phyloP scores from a whole-genome alignment of 1,140 invertebrate species.

The Globodera ellingtonae region DNA sequence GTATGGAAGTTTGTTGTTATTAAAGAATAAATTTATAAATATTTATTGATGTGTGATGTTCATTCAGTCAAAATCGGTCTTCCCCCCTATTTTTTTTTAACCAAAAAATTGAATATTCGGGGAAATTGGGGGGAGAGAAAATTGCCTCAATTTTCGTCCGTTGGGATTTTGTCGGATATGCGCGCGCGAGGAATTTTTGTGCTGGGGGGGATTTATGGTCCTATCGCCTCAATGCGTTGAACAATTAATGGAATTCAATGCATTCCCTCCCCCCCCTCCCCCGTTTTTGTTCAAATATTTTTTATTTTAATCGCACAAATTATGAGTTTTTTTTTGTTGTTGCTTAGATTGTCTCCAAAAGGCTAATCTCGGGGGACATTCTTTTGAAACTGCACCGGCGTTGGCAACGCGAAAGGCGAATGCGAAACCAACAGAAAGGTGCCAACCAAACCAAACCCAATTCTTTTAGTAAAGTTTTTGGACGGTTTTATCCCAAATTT shows the following conservation, averaged over 20 bases:
- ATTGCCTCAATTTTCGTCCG: not conserved
- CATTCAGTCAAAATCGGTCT: not conserved
- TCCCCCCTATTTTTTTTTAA: not conserved
- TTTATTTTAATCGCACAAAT: not conserved
- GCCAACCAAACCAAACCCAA: slow-evolving; percentile 3
- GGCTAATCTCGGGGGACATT: slow-evolving; percentile 46
- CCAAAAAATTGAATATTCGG: not conserved
- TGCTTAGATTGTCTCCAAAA: slow-evolving; percentile 42
- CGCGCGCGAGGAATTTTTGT: not conserved
- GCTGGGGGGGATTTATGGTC: not conserved
- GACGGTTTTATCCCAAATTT: too few species aligned
- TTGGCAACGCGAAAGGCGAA: slow-evolving; percentile 32
- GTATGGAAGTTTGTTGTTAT: slow-evolving; percentile 25
- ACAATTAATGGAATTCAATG: slow-evolving; percentile 9
- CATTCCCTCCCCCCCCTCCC: not conserved
- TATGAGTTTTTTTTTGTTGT: not conserved
- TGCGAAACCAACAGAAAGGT: slow-evolving; percentile 31
- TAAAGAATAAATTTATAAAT: too few species aligned
- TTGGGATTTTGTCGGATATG: not conserved
- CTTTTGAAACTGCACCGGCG: slow-evolving; percentile 43
- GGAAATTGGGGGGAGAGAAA: not conserved
- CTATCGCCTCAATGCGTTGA: not conserved
- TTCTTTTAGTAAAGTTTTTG: too few species aligned
- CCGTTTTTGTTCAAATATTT: not conserved
- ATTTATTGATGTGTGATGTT: not conserved